Evolutionary conservation across 2,888 invertebrate species (phyloP), one percentile per base, ranked within the genome.

Genomic region (Epiblema foenella): DNA sequence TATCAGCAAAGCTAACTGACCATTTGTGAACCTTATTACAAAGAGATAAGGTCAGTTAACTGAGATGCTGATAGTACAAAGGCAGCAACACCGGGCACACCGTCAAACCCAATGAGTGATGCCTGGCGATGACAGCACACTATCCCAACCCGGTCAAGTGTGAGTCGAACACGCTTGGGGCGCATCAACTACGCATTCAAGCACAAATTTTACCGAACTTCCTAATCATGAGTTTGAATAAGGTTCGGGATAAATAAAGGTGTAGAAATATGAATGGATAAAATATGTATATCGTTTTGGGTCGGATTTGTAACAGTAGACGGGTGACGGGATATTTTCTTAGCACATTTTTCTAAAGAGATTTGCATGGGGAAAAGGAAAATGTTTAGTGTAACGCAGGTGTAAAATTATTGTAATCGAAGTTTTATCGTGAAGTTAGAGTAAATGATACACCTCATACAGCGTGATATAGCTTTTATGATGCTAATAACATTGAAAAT

Each of bases 211-310:
- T 49, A 37, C 56, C 60, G 60, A 51, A 67, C 60, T 39, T 56
- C 56, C 71, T 67, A 71, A 71, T 71, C 71, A 71, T 62, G 62
- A 62, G 65, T 66, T 71, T 71, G 66, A 71, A 71, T 71, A 71
- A 66, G 71, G 71, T 71, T 56, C 49, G 65, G 59, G 70, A 65
- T 71, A 62, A 71, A 67, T 71, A 71, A 71, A 71, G 71, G 71
- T 70, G 65, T 62, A 67, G 37, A 54, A 60, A 56, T 62, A 71
- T 71, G 71, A 71, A 71, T 62, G 71, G 71, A 67, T 67, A 57
- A 71, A 71, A 71, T 71, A 71, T 71, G 60, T 71, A 71, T 71
- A 71, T 62, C 71, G 60, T 39, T 67, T 62, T 56, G 71, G 71
- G 71, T 67, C 60, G 62, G 66, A 71, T 71, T 67, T 71, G 66